phyloP scores from a whole-genome alignment of 2,113 vertebrate species.

The Aramus guarauna region DNA sequence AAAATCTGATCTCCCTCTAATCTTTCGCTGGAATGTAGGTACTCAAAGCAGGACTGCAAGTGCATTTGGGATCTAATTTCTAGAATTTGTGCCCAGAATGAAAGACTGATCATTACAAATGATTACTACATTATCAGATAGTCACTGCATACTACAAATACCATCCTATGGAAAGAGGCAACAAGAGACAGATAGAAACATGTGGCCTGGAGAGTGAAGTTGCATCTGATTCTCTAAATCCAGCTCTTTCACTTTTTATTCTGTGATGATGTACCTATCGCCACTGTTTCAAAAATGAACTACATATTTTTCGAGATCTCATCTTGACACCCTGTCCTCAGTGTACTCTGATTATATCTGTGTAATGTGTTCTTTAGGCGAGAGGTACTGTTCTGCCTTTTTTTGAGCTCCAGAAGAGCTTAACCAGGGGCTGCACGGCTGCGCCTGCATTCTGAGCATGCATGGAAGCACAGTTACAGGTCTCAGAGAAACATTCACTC shows the following conservation, averaged over 20 bases:
- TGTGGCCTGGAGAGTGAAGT: background rate
- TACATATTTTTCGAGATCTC: background rate
- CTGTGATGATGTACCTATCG: background rate
- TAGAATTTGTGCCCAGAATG: background rate
- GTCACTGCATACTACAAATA: background rate
- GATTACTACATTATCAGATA: background rate
- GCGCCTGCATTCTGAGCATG: background rate
- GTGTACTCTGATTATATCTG: background rate
- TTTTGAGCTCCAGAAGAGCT: background rate
- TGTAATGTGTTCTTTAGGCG: background rate
- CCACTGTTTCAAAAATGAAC: background rate
- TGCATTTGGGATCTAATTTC: background rate
- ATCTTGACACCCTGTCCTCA: background rate
- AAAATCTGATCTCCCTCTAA: background rate
- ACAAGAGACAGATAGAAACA: background rate
- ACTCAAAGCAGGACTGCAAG: background rate
- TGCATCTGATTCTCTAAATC: background rate
- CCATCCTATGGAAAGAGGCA: background rate
- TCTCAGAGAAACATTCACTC: background rate
- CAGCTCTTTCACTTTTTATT: background rate
- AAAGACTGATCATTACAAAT: background rate
- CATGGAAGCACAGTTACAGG: background rate
- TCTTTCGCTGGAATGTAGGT: background rate
- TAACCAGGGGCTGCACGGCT: background rate
- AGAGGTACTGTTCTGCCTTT: background rate